Conservation (phyloP, 2,888 invertebrate species). For the Phortica okadai region DNA sequence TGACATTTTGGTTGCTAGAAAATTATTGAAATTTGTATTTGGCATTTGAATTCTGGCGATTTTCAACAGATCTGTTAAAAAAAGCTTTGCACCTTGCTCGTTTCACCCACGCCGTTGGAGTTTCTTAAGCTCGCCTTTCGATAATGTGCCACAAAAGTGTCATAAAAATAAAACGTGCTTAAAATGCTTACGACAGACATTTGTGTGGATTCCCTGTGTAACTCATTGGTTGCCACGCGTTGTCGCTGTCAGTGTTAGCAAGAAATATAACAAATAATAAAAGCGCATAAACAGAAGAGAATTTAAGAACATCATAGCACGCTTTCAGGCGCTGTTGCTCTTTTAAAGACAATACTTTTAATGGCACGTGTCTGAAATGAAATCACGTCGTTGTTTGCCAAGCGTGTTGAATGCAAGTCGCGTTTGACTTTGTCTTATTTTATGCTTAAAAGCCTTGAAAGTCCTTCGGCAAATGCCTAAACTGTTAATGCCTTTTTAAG, state of each 20-base stretch:
- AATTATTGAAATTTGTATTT: too few relatives aligned
- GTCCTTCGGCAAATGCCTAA: slow-evolving; percentile 16
- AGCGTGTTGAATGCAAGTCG: slow-evolving; percentile 60
- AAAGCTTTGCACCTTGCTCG: too few relatives aligned
- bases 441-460: neutral
- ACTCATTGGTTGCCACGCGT: neutral
- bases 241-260: slow-evolving; percentile 40
- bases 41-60: too few relatives aligned
- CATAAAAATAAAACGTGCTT: slow-evolving; percentile 67
- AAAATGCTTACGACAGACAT: slow-evolving; percentile 52
- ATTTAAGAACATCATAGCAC: slow-evolving; percentile 6
- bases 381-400: slow-evolving; percentile 54
- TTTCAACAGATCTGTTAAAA: too few relatives aligned
- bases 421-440: slow-evolving; percentile 35
- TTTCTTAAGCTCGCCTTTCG: neutral
- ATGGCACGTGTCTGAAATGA: slow-evolving; percentile 54
- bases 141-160: slow-evolving; percentile 62
- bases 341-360: slow-evolving; percentile 28
- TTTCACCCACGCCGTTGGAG: too few relatives aligned
- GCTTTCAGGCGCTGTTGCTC: neutral
- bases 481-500: slow-evolving; percentile 52
- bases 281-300: slow-evolving; percentile 42
- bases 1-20: too few relatives aligned
- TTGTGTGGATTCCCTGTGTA: slow-evolving; percentile 2
- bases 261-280: slow-evolving; percentile 34